These are phyloP conservation scores for Erythrolamprus reginae DNA, from an alignment of 2,113 vertebrate species.

Conservation along the genomic window DNA sequence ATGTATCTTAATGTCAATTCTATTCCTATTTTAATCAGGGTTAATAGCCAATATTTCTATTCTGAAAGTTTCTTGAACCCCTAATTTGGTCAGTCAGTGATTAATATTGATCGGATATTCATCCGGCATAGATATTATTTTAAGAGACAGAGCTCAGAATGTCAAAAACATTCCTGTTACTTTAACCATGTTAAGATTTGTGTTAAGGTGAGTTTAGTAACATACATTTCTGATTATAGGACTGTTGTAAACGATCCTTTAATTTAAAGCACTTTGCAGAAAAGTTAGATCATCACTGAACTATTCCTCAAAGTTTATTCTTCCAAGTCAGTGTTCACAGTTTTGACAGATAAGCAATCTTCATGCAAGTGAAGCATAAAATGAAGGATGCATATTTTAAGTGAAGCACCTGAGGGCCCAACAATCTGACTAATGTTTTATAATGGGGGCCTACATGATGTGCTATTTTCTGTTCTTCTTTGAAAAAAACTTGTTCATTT, in stretches of 20 bases:
- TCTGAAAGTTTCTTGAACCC: neutral
- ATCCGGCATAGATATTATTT: neutral
- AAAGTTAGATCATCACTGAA: conserved; percentile 21
- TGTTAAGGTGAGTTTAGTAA: neutral
- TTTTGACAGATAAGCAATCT: conserved; percentile 53
- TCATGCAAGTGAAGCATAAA: conserved; percentile 31
- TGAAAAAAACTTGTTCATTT: neutral
- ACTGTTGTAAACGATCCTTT: neutral
- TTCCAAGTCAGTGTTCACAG: conserved; percentile 34
- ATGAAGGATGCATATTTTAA: conserved; percentile 38
- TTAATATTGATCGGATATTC: neutral
- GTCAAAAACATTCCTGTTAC: neutral
- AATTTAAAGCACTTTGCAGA: conserved; percentile 28
- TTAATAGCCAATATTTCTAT: neutral
- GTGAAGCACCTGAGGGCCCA: conserved; percentile 19
- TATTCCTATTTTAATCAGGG: neutral
- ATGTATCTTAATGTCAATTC: neutral
- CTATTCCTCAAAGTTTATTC: conserved; percentile 30
- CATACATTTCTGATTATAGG: neutral
- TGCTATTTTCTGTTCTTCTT: neutral
- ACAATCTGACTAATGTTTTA: conserved; percentile 46
- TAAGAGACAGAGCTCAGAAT: neutral
- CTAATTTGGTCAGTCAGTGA: neutral
- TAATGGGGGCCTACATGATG: conserved; percentile 34
- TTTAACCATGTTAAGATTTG: neutral